A percentile compares a stretch with the other conserved stretches of the same genome.
Evolutionary conservation across 2,113 vertebrate genomes (phyloP).

Genomic region (Chauna torquata): DNA sequence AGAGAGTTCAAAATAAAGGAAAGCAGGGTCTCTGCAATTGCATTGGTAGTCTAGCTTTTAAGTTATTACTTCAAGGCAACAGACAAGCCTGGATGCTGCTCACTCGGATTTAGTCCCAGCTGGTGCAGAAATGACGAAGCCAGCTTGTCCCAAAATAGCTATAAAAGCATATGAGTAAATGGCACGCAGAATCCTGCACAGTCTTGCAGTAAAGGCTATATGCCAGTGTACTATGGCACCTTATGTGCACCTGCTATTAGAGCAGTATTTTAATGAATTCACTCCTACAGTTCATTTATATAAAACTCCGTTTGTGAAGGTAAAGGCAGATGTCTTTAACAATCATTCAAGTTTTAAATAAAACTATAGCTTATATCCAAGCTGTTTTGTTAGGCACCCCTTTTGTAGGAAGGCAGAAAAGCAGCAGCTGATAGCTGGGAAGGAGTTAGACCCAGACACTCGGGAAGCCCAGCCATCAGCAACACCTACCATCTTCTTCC

Average conservation of each 20-base stretch:
- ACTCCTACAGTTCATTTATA: neutral
- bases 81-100: constrained; percentile 6
- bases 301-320: neutral
- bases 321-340: neutral
- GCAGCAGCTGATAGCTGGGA: neutral
- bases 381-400: neutral
- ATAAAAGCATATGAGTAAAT: constrained; percentile 28
- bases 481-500: neutral
- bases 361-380: neutral
- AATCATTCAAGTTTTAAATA: neutral
- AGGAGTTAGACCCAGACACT: neutral
- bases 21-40: neutral
- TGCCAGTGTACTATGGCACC: neutral
- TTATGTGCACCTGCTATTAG: neutral
- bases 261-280: neutral
- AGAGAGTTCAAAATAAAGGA: neutral
- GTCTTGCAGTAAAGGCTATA: neutral
- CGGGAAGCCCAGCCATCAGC: neutral
- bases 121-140: constrained; percentile 33
- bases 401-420: neutral
- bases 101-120: constrained; percentile 10
- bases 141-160: constrained; percentile 53
- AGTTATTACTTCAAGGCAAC: neutral
- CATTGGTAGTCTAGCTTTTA: neutral
- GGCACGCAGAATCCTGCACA: neutral